phyloP scores from a whole-genome alignment of 2,797 vertebrate species.

The Rhodeus uyekii region DNA sequence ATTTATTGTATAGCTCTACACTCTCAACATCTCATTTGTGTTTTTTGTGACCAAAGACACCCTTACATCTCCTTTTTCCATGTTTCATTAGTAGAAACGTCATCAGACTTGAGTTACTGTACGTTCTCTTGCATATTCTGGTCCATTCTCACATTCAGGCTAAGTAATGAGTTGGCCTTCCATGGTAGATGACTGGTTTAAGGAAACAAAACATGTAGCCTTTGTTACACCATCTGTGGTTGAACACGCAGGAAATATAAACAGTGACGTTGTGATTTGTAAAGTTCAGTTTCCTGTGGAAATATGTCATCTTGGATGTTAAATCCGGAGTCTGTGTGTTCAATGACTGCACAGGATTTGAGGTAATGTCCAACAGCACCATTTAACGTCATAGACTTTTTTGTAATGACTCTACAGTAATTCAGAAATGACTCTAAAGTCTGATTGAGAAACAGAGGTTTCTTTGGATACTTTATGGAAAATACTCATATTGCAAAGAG shows the following conservation, averaged over 20 bases:
- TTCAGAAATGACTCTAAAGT: neutral
- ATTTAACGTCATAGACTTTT: neutral
- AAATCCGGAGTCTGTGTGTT: neutral
- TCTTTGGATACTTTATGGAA: neutral
- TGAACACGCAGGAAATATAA: constrained; percentile 20
- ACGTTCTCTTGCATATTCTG: constrained; percentile 13
- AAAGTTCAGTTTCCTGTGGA: constrained; percentile 43
- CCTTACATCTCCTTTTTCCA: neutral
- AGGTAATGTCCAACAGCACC: neutral
- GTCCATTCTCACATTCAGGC: constrained; percentile 27
- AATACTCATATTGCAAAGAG: neutral
- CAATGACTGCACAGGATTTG: neutral
- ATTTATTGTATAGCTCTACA: too few relatives aligned
- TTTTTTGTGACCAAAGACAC: neutral
- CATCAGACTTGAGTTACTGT: too few relatives aligned
- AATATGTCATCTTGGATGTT: constrained; percentile 32
- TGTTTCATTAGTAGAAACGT: neutral
- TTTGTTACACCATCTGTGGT: neutral
- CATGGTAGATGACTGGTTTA: neutral
- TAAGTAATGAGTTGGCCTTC: constrained; percentile 8
- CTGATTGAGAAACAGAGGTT: constrained; percentile 36
- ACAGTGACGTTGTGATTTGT: neutral
- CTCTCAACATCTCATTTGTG: neutral
- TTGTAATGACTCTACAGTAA: constrained; percentile 2
- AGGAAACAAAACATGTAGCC: neutral